These are phyloP conservation scores for Sacculina carcini DNA, from an alignment of 2,888 invertebrate species.

Conservation along the genomic window DNA sequence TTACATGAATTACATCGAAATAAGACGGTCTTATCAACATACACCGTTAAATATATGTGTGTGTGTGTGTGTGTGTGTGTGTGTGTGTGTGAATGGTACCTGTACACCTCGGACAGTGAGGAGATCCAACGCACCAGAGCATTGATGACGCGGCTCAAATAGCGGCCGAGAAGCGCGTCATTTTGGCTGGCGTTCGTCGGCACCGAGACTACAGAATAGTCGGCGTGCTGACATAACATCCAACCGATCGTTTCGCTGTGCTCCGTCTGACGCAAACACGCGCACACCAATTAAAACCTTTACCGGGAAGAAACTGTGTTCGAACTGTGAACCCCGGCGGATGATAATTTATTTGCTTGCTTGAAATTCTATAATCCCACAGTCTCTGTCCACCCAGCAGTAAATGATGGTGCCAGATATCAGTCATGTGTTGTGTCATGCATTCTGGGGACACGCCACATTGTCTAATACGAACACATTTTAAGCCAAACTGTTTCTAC, in stretches of 20 bases:
- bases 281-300: neutral
- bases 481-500: neutral
- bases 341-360: too few relatives aligned
- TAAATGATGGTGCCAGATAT: too few relatives aligned
- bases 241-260: constrained; percentile 47
- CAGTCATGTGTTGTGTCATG: too few relatives aligned
- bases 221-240: constrained; percentile 31
- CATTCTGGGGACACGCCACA: neutral
- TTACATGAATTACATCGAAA: too few relatives aligned
- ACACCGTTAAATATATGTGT: too few relatives aligned
- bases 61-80: too few relatives aligned
- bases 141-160: constrained; percentile 18
- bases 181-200: constrained; percentile 20
- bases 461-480: neutral
- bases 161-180: constrained; percentile 42
- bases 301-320: neutral
- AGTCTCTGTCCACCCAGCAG: too few relatives aligned
- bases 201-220: constrained; percentile 12
- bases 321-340: neutral
- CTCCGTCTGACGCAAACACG: constrained; percentile 23
- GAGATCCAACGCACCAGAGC: neutral
- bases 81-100: too few relatives aligned
- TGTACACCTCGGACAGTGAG: neutral
- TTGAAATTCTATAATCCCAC: too few relatives aligned
- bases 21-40: too few relatives aligned